Percentiles rank a stretch among this genome's conserved stretches.
These are phyloP conservation scores for Philotrypesis tridentata DNA, from an alignment of 1,140 invertebrate species.

Conservation along the genomic window DNA sequence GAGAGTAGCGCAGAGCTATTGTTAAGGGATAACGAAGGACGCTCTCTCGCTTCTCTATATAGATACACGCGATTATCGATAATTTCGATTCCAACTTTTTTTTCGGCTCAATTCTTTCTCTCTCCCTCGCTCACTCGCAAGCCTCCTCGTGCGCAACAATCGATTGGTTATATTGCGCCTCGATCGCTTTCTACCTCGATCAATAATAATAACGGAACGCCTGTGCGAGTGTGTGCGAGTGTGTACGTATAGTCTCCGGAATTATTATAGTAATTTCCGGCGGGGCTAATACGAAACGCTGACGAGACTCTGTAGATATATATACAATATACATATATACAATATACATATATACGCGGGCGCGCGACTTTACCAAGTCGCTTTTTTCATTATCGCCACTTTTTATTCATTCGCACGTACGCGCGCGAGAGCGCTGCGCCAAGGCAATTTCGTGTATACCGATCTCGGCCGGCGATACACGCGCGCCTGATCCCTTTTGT, in stretches of 20 bases:
- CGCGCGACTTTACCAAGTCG: background rate
- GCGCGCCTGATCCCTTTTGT: background rate
- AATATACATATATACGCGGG: too few relatives aligned
- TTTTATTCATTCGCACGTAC: constrained; percentile 37
- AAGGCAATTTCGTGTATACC: constrained; percentile 31
- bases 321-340: too few relatives aligned
- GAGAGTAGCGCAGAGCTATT: constrained; percentile 54
- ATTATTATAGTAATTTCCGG: constrained; percentile 72
- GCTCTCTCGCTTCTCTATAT: constrained; percentile 48
- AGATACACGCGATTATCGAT: constrained; percentile 67
- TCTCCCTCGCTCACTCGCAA: too few relatives aligned
- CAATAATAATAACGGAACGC: constrained; percentile 70
- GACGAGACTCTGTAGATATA: background rate
- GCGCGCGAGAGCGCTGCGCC: too few relatives aligned
- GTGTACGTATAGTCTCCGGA: constrained; percentile 52
- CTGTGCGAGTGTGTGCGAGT: constrained; percentile 61
- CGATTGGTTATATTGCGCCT: background rate
- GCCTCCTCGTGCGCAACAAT: background rate
- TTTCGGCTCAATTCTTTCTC: constrained; percentile 63
- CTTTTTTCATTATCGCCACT: constrained; percentile 39
- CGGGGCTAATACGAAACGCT: constrained; percentile 34
- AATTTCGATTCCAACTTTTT: constrained; percentile 64
- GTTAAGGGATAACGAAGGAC: constrained; percentile 53
- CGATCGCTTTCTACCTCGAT: constrained; percentile 62
- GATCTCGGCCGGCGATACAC: background rate